Evolutionary conservation across 1,140 invertebrate genomes (phyloP).

Genomic region (Berghia stephanieae): DNA sequence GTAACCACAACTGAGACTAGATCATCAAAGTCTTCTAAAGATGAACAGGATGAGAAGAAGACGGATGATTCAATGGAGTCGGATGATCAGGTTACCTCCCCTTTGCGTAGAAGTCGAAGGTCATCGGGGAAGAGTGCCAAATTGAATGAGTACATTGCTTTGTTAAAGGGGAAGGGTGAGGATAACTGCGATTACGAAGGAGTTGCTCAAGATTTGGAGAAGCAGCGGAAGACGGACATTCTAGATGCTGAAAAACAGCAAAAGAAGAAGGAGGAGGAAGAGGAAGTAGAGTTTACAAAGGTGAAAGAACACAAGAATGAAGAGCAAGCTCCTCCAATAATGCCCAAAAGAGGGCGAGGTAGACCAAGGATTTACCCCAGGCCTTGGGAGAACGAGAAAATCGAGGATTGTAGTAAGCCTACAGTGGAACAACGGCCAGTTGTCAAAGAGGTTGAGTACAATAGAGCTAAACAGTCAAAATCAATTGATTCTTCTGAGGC

Average conservation of each 20-base stretch:
- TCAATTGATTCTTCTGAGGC: no score
- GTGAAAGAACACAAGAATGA: conserved; percentile 20
- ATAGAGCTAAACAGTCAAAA: no score
- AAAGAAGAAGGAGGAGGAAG: neutral
- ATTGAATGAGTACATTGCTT: neutral
- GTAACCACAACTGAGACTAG: no score
- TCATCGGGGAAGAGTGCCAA: neutral
- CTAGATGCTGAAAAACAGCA: neutral
- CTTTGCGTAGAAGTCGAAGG: neutral
- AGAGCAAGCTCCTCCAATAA: neutral
- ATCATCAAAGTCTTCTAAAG: no score
- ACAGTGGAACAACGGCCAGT: no score
- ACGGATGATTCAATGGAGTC: neutral
- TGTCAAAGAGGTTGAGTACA: no score
- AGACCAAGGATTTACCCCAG: conserved; percentile 18
- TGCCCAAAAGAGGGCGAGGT: conserved; percentile 21
- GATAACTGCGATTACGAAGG: no score
- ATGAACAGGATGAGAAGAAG: no score
- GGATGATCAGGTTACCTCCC: neutral
- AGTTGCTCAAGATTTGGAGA: neutral
- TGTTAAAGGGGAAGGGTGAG: no score
- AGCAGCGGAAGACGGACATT: neutral
- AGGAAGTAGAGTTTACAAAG: neutral
- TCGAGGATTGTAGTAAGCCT: neutral
- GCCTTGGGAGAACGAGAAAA: neutral